phyloP scores from a whole-genome alignment of 2,113 vertebrate species.

The Leucopternis melanops region DNA sequence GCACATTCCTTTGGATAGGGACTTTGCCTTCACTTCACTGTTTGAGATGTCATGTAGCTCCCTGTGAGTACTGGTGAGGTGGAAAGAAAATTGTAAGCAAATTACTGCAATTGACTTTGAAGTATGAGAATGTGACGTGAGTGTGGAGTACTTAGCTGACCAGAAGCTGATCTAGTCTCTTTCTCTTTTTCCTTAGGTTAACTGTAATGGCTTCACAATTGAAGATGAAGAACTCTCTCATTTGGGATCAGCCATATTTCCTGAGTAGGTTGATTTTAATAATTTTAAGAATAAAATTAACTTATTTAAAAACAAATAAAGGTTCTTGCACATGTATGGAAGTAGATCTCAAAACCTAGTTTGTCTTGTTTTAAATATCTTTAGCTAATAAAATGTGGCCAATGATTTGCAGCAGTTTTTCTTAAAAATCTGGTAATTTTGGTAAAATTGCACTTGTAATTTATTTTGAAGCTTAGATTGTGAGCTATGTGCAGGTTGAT shows the following conservation, averaged over 20 bases:
- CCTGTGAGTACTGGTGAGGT: not conserved
- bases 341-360: not conserved
- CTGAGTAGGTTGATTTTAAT: slow-evolving; percentile 79
- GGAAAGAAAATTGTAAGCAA: not conserved
- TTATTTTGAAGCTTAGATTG: not conserved
- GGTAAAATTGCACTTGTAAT: not conserved
- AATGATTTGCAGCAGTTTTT: not conserved
- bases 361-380: not conserved
- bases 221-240: slow-evolving; percentile 96
- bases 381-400: not conserved
- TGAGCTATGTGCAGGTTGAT: not conserved
- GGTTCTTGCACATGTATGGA: not conserved
- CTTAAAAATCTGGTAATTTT: not conserved
- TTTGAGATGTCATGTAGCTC: not conserved
- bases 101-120: not conserved
- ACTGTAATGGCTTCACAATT: slow-evolving; percentile 96
- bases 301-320: not conserved
- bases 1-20: not conserved
- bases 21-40: not conserved
- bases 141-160: not conserved
- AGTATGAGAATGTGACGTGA: not conserved
- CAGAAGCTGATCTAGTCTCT: not conserved
- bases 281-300: not conserved
- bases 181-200: slow-evolving; percentile 75
- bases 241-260: slow-evolving; percentile 92